Conservation (phyloP, 2,888 invertebrate genomes). For the Synergus umbraculus region DNA sequence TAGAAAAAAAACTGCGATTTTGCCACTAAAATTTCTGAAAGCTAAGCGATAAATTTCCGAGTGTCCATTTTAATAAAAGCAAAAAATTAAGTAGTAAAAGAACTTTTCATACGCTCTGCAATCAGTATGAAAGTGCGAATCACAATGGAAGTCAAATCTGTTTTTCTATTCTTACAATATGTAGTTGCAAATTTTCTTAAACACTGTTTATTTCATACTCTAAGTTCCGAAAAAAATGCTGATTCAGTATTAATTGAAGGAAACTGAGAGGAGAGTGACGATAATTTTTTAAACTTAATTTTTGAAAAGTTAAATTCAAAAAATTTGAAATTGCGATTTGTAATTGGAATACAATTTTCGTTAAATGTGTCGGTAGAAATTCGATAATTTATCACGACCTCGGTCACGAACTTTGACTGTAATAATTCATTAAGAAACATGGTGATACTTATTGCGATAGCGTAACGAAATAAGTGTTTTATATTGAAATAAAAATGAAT, state of each 20-base stretch:
- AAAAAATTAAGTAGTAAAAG: not conserved
- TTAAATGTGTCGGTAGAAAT: constrained; percentile 15
- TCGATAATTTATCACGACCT: not conserved
- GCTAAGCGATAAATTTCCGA: not conserved
- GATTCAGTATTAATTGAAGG: not conserved
- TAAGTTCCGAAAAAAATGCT: not conserved
- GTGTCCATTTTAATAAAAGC: not conserved
- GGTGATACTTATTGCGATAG: constrained; percentile 33
- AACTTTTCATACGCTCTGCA: not conserved
- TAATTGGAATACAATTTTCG: constrained; percentile 2
- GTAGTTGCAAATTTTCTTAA: not conserved
- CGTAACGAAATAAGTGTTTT: constrained; percentile 58
- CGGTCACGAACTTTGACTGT: constrained; percentile 7
- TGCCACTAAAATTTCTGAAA: not conserved
- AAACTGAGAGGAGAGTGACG: not conserved
- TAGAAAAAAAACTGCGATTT: not conserved
- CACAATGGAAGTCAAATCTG: not conserved
- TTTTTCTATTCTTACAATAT: not conserved
- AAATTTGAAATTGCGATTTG: not conserved
- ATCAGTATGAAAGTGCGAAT: not conserved
- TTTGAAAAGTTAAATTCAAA: too few relatives aligned
- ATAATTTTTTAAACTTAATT: too few relatives aligned
- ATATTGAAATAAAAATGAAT: constrained; percentile 59
- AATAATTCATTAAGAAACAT: constrained; percentile 37
- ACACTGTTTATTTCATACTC: not conserved